Evolutionary conservation across 2,888 invertebrate genomes (phyloP).

Genomic region (Tuberolachnus salignus): DNA sequence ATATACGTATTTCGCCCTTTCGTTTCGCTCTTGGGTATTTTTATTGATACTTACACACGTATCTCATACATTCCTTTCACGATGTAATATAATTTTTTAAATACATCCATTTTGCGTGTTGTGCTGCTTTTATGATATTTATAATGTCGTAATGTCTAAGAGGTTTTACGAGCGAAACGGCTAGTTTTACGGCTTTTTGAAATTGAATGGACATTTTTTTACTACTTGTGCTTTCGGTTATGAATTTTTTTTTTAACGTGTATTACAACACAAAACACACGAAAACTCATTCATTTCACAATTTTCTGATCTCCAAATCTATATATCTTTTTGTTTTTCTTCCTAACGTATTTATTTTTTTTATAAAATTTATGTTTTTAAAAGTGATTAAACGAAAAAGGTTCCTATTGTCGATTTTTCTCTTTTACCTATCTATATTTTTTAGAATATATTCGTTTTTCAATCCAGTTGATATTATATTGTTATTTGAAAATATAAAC

Average conservation of each 20-base stretch:
- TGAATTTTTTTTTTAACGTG: background rate
- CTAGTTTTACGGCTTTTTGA: background rate
- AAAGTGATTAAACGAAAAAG: too few relatives aligned
- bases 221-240: constrained; percentile 3
- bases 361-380: too few relatives aligned
- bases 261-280: background rate
- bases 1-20: background rate
- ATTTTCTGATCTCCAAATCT: background rate
- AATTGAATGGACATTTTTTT: background rate
- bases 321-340: too few relatives aligned
- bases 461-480: too few relatives aligned
- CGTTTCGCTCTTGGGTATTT: background rate
- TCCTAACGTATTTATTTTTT: too few relatives aligned
- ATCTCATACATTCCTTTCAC: background rate
- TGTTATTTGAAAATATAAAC: too few relatives aligned
- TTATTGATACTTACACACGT: background rate
- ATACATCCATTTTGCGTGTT: background rate
- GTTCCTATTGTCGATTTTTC: too few relatives aligned
- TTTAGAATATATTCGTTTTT: too few relatives aligned
- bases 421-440: too few relatives aligned
- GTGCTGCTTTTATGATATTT: background rate
- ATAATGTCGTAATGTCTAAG: background rate
- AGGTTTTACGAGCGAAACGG: background rate
- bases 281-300: background rate
- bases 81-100: background rate